These are phyloP conservation scores for Triplophysa siluroides DNA, from an alignment of 2,113 vertebrate genomes.

Conservation along the genomic window DNA sequence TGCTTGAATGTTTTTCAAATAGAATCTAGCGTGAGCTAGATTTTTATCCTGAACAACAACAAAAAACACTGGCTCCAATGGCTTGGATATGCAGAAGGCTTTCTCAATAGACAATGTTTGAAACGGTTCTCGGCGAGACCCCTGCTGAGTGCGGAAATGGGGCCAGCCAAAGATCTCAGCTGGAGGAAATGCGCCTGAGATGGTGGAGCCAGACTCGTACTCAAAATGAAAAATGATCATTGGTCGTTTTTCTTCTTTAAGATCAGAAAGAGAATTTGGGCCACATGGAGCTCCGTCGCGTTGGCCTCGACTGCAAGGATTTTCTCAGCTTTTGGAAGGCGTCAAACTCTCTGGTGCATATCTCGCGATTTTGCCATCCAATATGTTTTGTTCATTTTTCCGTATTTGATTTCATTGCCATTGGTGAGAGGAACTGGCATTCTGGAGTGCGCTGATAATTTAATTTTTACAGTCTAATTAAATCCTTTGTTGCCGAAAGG, in stretches of 20 bases:
- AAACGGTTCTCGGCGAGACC: slow-evolving; percentile 2
- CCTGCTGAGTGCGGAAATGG: slow-evolving; percentile 37
- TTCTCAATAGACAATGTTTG: slow-evolving; percentile 37
- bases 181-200: slow-evolving; percentile 31
- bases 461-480: slow-evolving; percentile 45
- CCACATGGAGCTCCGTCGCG: slow-evolving; percentile 1
- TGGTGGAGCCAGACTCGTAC: slow-evolving; percentile 27
- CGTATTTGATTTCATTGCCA: slow-evolving; percentile 42
- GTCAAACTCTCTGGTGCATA: slow-evolving; percentile 5
- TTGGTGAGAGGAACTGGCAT: slow-evolving; percentile 10
- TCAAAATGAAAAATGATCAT: slow-evolving; percentile 35
- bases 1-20: neutral
- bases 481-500: slow-evolving; percentile 43
- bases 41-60: neutral
- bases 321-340: slow-evolving; percentile 15
- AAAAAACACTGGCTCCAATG: neutral
- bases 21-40: neutral
- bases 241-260: slow-evolving; percentile 25
- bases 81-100: slow-evolving; percentile 21
- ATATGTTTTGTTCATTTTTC: slow-evolving; percentile 11
- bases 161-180: slow-evolving; percentile 43
- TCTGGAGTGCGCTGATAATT: slow-evolving; percentile 30
- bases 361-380: slow-evolving; percentile 6
- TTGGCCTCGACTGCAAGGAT: slow-evolving; percentile 22
- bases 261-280: slow-evolving; percentile 24